Base-by-base conservation (phyloP, 2,888 invertebrate species). In the Eupeodes latifasciatus region DNA sequence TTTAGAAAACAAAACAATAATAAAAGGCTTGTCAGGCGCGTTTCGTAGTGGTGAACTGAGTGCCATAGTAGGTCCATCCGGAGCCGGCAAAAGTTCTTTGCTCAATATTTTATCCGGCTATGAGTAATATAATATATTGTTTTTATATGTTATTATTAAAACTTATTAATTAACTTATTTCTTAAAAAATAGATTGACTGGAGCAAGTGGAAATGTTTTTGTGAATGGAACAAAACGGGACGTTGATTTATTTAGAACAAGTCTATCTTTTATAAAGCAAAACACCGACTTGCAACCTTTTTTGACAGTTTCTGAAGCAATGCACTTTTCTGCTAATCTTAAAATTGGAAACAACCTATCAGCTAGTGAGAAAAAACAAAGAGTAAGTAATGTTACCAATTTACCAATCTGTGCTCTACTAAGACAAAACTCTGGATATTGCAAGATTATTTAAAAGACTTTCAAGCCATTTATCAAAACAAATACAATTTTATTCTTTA, bases 241-340 rank as follows among this genome's bases (percentile, higher is more conserved):
- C 90, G 94, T 96, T 88, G 95, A 96, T 90, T 94, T 94, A 80
- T 96, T 98, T 90, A 95, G 96, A 61, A 95, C 96, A 91, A 95
- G 96, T 88, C 96, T 97, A 4, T 98, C 98, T 90, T 98, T 98
- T 94, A 98, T 99, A 89, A 97, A 98, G 94, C 99, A 99, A 93
- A 96, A 97, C 91, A 96, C 97, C 91, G 95, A 95, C 91, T 94
- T 98, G 27, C 96, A 98, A 91, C 96, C 97, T 0, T 95, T 97
- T 92, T 95, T 99, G 51, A 97, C 97, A 3, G 97, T 98, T 5
- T 94, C 95, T 75, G 99, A 99, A 94, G 96, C 97, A 11, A 97
- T 99, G 95, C 94, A 95, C 90, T 96, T 98, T 84, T 97, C 98
- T 0, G 98, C 98, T 0, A 96, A 98, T 92, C 95, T 99, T 9